A percentile compares a stretch with the other conserved stretches of the same genome.
Evolutionary conservation across 2,797 vertebrate species (phyloP).

Genomic region (Dermochelys coriacea): DNA sequence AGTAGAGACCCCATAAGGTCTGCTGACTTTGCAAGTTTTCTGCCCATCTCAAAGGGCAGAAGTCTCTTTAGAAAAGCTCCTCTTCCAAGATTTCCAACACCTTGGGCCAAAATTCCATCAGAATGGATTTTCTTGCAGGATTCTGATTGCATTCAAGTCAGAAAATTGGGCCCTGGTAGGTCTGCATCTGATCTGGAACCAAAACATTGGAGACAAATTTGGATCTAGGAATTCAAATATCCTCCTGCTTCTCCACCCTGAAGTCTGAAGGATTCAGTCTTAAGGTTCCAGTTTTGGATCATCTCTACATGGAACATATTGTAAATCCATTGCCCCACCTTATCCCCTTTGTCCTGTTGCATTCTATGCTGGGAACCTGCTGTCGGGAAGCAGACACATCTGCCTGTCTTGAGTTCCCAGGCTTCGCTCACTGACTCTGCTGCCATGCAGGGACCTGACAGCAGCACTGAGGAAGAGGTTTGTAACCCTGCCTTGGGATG

Average conservation of each 20-base stretch:
- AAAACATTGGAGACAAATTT: background rate
- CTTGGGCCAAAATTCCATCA: background rate
- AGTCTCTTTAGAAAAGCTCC: background rate
- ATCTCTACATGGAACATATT: accelerated
- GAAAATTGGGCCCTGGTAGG: background rate
- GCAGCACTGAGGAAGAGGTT: accelerated
- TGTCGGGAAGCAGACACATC: accelerated
- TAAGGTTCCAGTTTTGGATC: background rate
- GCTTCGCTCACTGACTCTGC: background rate
- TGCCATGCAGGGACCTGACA: constrained; percentile 21
- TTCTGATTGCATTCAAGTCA: background rate
- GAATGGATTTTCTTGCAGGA: background rate
- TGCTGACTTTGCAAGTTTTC: background rate
- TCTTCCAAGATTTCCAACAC: accelerated
- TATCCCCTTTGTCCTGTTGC: background rate
- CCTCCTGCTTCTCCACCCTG: accelerated
- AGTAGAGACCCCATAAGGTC: too few relatives aligned
- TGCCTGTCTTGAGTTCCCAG: background rate
- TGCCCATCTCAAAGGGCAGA: background rate
- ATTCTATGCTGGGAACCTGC: background rate
- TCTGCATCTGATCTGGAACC: accelerated
- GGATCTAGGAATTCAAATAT: background rate
- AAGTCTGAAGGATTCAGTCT: background rate
- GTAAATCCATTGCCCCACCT: background rate
- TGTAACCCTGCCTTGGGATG: constrained; percentile 18